phyloP scores from a whole-genome alignment of 2,888 invertebrate species.

The Zygogramma bicolorata region DNA sequence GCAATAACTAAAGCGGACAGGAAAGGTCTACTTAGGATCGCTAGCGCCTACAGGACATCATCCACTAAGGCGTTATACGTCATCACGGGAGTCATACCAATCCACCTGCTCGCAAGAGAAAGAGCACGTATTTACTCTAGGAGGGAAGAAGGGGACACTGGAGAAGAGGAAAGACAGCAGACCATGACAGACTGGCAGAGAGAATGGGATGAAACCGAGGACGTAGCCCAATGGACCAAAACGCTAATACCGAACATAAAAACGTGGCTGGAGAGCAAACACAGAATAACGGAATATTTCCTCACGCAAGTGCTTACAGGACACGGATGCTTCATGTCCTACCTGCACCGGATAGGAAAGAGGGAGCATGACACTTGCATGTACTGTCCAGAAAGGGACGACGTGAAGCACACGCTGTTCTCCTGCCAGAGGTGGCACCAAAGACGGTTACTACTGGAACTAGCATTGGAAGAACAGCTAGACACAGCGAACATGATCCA shows the following conservation, averaged over 20 bases:
- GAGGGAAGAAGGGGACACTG: not conserved
- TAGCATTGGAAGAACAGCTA: not conserved
- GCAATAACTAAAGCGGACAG: not conserved
- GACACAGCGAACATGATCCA: not conserved
- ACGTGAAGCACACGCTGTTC: not conserved
- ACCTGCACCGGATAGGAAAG: not conserved
- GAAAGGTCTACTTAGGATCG: constrained; percentile 1
- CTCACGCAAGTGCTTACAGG: not conserved
- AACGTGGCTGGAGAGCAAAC: too few relatives aligned
- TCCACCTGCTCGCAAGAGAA: not conserved
- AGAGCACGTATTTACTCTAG: not conserved
- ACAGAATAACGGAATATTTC: too few relatives aligned
- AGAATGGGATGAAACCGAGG: not conserved
- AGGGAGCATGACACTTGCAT: not conserved
- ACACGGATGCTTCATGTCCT: not conserved
- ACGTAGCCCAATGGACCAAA: constrained; percentile 8
- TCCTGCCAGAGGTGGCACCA: not conserved
- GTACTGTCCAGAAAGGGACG: not conserved
- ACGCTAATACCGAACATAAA: constrained; percentile 17
- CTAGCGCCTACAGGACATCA: constrained; percentile 20
- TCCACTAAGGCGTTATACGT: constrained; percentile 6
- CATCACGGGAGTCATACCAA: constrained; percentile 16
- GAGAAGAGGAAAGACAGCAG: not conserved
- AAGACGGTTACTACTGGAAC: not conserved
- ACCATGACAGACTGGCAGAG: constrained; percentile 2